Conservation (phyloP, 1,140 invertebrate genomes). For the Drosophila busckii region DNA sequence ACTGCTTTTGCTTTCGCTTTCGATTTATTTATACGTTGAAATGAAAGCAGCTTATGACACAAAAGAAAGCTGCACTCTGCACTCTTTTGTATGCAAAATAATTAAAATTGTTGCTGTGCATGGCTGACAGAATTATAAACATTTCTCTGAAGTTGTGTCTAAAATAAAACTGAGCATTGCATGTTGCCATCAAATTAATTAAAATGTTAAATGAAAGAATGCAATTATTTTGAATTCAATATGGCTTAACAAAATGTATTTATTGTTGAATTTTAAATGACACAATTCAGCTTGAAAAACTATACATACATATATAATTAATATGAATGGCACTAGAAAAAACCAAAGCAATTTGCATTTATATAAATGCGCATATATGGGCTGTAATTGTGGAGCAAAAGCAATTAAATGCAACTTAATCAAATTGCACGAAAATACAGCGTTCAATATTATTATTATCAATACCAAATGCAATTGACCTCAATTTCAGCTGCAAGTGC, state of each 20-base stretch:
- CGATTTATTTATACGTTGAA: too few species aligned
- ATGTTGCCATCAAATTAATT: constrained; percentile 2
- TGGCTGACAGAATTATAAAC: too few species aligned
- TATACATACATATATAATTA: constrained; percentile 42
- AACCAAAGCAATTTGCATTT: constrained; percentile 60
- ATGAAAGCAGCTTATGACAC: too few species aligned
- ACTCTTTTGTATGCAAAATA: too few species aligned
- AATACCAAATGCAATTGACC: constrained; percentile 68
- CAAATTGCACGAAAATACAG: too few species aligned
- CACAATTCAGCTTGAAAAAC: constrained; percentile 20
- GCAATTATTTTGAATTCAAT: background rate
- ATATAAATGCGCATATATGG: too few species aligned
- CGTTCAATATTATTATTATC: too few species aligned
- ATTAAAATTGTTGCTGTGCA: too few species aligned
- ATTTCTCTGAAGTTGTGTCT: too few species aligned
- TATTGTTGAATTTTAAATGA: constrained; percentile 19
- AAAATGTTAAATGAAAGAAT: background rate
- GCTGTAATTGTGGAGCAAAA: constrained; percentile 57
- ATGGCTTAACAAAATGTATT: constrained; percentile 5
- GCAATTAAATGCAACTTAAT: constrained; percentile 72
- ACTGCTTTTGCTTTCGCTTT: too few species aligned
- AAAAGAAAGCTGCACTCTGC: too few species aligned
- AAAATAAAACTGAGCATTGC: too few species aligned
- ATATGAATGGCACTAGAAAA: constrained; percentile 42
- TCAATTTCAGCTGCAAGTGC: constrained; percentile 46